Evolutionary conservation across 2,888 invertebrate genomes (phyloP).

Genomic region (Macrophya annulata): DNA sequence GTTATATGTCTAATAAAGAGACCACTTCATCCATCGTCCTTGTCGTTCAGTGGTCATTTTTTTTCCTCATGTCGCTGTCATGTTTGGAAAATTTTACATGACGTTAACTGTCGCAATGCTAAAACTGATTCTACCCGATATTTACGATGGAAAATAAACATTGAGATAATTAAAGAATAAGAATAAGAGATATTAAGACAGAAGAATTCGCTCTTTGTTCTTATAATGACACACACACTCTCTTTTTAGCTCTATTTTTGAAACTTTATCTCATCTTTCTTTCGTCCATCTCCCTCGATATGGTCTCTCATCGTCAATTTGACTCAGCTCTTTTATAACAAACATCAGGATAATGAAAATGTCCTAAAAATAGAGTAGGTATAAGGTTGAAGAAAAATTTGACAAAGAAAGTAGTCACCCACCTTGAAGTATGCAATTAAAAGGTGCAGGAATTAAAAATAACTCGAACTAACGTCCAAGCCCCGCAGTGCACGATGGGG

Average conservation of each 20-base stretch:
- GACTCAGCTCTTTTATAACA: not conserved
- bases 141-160: not conserved
- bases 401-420: slow-evolving; percentile 19
- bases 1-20: slow-evolving; percentile 59
- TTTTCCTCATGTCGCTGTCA: slow-evolving; percentile 68
- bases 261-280: not conserved
- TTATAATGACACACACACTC: too few species aligned
- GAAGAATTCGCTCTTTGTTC: not conserved
- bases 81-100: slow-evolving; percentile 67
- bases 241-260: not conserved
- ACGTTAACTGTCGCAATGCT: slow-evolving; percentile 70
- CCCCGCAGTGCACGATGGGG: not conserved
- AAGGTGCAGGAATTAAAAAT: slow-evolving; percentile 34
- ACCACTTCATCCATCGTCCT: slow-evolving; percentile 69
- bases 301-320: not conserved
- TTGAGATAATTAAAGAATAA: slow-evolving; percentile 1
- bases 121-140: slow-evolving; percentile 6
- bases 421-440: slow-evolving; percentile 39
- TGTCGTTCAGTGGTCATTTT: slow-evolving; percentile 63
- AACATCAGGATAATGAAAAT: not conserved
- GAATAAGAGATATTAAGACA: not conserved
- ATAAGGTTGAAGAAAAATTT: not conserved
- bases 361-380: not conserved
- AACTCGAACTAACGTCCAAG: not conserved
- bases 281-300: not conserved